phyloP scores from a whole-genome alignment of 1,140 invertebrate genomes.

The Hylaeus anthracinus region DNA sequence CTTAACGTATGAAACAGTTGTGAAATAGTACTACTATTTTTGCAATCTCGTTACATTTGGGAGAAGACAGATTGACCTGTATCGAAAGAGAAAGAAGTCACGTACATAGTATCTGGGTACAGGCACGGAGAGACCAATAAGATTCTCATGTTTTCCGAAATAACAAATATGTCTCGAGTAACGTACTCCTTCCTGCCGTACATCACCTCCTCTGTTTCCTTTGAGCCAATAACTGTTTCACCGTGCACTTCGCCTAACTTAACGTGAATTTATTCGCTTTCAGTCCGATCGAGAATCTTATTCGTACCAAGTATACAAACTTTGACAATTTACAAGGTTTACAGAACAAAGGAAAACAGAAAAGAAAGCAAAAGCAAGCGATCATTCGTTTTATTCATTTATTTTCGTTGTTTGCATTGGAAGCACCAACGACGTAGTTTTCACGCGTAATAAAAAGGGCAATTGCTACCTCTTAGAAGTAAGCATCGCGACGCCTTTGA shows the following conservation, averaged over 20 bases:
- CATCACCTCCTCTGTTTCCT: slow-evolving; percentile 8
- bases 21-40: too few relatives aligned
- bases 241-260: slow-evolving; percentile 6
- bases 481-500: neutral
- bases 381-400: too few relatives aligned
- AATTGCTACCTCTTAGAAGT: neutral
- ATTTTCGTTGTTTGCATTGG: too few relatives aligned
- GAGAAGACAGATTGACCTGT: too few relatives aligned
- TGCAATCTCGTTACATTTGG: too few relatives aligned
- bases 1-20: too few relatives aligned
- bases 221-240: neutral
- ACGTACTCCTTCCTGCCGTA: slow-evolving; percentile 6
- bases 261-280: slow-evolving; percentile 3
- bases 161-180: slow-evolving; percentile 4
- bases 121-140: neutral
- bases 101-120: too few relatives aligned
- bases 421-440: too few relatives aligned
- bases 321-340: neutral
- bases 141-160: neutral
- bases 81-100: too few relatives aligned
- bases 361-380: too few relatives aligned
- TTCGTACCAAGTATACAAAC: neutral
- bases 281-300: neutral
- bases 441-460: neutral
- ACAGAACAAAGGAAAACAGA: too few relatives aligned